phyloP scores from a whole-genome alignment of 2,113 vertebrate genomes.

The Hypomesus transpacificus region DNA sequence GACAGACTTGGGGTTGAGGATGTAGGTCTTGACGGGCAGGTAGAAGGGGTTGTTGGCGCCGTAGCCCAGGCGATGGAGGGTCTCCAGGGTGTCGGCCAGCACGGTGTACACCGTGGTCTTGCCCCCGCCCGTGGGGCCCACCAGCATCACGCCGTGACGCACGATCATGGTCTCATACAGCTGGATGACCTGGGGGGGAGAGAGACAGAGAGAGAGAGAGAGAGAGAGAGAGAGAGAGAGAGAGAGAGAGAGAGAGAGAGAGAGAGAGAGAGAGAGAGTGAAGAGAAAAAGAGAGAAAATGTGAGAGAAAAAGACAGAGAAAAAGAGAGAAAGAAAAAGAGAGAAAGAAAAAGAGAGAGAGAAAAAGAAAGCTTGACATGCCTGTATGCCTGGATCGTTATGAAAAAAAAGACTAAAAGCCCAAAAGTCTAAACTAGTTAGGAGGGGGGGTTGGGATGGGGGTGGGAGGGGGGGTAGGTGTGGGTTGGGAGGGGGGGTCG shows the following conservation, averaged over 20 bases:
- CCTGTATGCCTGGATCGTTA: no score
- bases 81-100: conserved; percentile 75
- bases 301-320: no score
- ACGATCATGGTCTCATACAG: conserved; percentile 88
- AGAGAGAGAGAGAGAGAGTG: no score
- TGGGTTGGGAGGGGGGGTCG: background rate
- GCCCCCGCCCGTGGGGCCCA: conserved; percentile 83
- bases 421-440: no score
- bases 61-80: conserved; percentile 62
- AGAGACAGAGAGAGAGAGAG: background rate
- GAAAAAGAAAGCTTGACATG: no score
- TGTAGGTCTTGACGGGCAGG: conserved; percentile 75
- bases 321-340: no score
- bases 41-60: conserved; percentile 71
- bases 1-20: conserved; percentile 87
- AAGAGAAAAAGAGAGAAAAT: no score
- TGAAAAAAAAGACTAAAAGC: no score
- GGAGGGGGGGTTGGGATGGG: no score
- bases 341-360: no score
- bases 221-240: background rate
- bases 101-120: conserved; percentile 81
- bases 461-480: background rate
- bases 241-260: background rate
- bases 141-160: conserved; percentile 87
- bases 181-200: conserved; percentile 72